Conservation (phyloP, 35 echinoderm and acorn worm genomes). For the Acanthaster planci region DNA sequence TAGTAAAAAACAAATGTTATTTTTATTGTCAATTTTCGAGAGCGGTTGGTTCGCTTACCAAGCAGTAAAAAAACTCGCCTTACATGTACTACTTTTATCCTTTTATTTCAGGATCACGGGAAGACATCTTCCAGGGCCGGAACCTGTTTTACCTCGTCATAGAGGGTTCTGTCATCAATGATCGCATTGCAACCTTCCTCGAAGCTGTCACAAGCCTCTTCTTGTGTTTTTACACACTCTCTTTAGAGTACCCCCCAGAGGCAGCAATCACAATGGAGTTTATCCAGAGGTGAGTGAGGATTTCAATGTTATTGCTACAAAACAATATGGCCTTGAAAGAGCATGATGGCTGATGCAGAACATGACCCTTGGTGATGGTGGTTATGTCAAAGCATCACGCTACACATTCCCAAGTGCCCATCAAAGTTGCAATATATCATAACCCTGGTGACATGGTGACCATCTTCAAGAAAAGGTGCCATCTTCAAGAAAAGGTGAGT, state of each 20-base stretch:
- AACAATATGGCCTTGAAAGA: neutral
- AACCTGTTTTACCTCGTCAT: neutral
- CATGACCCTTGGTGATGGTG: slow-evolving; percentile 1
- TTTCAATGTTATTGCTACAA: slow-evolving; percentile 31
- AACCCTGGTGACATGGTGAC: slow-evolving; percentile 18
- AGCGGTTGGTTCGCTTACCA: too few relatives aligned
- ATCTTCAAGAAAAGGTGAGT: too few relatives aligned
- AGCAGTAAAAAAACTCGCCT: neutral
- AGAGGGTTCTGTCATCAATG: neutral
- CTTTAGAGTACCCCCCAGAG: slow-evolving; percentile 10
- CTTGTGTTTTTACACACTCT: neutral
- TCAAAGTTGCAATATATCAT: neutral
- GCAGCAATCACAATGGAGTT: slow-evolving; percentile 2
- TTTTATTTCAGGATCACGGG: slow-evolving; percentile 21
- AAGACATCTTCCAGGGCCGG: slow-evolving; percentile 22
- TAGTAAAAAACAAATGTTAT: neutral
- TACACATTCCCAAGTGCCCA: slow-evolving; percentile 23
- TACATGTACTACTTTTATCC: slow-evolving; percentile 23
- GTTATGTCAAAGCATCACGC: slow-evolving; percentile 1
- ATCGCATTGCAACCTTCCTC: slow-evolving; percentile 5
- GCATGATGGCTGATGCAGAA: slow-evolving; percentile 11
- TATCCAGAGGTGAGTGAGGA: slow-evolving; percentile 10
- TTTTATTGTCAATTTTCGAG: too few relatives aligned
- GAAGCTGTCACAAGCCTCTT: slow-evolving; percentile 13
- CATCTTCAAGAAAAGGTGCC: neutral